A percentile compares a stretch with the other conserved stretches of the same genome.
phyloP scores from a whole-genome alignment of 2,888 invertebrate species.

The Exephanes ischioxanthus region DNA sequence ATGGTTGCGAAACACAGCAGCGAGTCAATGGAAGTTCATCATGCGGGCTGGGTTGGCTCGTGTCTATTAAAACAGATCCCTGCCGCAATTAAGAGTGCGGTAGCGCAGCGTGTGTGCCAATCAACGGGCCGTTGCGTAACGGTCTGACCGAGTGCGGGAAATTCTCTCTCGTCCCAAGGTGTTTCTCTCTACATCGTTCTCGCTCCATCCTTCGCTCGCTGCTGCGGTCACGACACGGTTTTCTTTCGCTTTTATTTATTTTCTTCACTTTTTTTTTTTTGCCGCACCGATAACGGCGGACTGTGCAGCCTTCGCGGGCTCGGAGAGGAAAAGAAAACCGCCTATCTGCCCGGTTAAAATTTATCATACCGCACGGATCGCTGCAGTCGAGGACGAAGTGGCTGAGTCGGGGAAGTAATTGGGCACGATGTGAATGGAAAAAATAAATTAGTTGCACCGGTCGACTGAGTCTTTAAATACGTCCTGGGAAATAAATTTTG shows the following conservation, averaged over 20 bases:
- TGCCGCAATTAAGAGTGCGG: conserved; percentile 60
- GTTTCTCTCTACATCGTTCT: conserved; percentile 9
- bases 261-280: neutral
- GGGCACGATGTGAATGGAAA: no score
- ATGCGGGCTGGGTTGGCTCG: conserved; percentile 16
- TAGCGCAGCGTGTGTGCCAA: conserved; percentile 50
- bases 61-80: conserved; percentile 24
- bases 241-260: conserved; percentile 4
- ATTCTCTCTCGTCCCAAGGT: conserved; percentile 23
- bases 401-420: no score
- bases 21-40: conserved; percentile 41
- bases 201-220: conserved; percentile 19
- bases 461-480: no score
- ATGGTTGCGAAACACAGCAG: neutral
- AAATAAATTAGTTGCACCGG: no score
- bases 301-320: neutral
- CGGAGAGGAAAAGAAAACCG: conserved; percentile 1
- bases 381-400: no score
- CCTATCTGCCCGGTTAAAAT: neutral
- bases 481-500: no score
- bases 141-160: conserved; percentile 36
- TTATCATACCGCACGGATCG: no score
- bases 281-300: neutral
- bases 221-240: conserved; percentile 1
- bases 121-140: conserved; percentile 47